Evolutionary conservation across 2,888 invertebrate genomes (phyloP).

Genomic region (Volucella inanis): DNA sequence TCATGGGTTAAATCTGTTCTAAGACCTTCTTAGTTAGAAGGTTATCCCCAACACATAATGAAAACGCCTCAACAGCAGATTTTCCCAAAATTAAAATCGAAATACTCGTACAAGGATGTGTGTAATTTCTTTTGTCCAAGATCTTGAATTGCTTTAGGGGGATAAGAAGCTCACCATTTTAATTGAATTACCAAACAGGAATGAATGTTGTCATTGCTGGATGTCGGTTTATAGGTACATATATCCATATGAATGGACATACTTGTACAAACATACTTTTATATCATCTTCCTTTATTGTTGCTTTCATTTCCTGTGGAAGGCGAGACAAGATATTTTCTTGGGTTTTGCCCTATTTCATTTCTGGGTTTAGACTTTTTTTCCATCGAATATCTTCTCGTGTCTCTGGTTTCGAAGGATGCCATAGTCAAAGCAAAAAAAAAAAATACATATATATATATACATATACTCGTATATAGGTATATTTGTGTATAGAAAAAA

Average conservation of each 20-base stretch:
- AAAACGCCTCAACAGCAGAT: no score
- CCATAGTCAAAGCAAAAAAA: constrained; percentile 37
- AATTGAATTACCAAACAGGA: no score
- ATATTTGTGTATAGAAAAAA: constrained; percentile 29
- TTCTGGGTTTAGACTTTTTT: constrained; percentile 18
- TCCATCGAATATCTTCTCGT: background rate
- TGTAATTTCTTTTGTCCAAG: no score
- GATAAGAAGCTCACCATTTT: no score
- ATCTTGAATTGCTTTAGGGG: no score
- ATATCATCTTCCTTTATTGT: constrained; percentile 44
- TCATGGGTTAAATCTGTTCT: no score
- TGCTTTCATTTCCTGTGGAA: constrained; percentile 53
- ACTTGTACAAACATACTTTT: background rate
- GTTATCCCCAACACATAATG: no score
- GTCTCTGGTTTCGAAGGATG: constrained; percentile 37
- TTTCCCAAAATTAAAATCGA: no score
- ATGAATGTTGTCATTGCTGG: no score
- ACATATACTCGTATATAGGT: background rate
- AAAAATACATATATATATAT: background rate
- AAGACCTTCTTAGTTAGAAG: no score
- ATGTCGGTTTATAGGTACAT: no score
- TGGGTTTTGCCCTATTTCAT: constrained; percentile 14
- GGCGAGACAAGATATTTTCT: constrained; percentile 48
- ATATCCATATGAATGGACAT: background rate
- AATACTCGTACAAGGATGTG: no score